Conservation (phyloP, 1,140 invertebrate species). For the Triops cancriformis region DNA sequence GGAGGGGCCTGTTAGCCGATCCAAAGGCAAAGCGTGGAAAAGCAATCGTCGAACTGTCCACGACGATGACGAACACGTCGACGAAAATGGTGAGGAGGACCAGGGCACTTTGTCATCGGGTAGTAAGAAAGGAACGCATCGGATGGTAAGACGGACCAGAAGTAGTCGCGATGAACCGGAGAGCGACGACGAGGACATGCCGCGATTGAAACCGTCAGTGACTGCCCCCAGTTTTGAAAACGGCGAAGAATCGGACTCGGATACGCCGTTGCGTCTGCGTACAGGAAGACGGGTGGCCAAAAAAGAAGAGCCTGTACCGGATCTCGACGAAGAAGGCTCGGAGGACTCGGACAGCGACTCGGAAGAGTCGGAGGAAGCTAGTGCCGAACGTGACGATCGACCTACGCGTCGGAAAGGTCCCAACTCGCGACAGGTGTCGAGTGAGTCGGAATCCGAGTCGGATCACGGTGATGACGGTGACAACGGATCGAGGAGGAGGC, state of each 20-base stretch:
- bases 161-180: conserved; percentile 15
- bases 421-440: background rate
- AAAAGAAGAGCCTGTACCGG: background rate
- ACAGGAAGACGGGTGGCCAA: background rate
- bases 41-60: conserved; percentile 19
- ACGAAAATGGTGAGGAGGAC: conserved; percentile 38
- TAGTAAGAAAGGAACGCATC: conserved; percentile 36
- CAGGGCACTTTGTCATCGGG: conserved; percentile 37
- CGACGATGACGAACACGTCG: conserved; percentile 39
- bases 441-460: background rate
- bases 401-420: background rate
- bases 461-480: background rate
- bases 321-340: background rate
- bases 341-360: background rate
- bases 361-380: background rate
- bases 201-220: background rate
- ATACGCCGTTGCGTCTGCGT: background rate
- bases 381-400: background rate
- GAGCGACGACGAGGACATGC: background rate
- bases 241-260: background rate
- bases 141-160: conserved; percentile 27
- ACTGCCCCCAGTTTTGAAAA: background rate
- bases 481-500: conserved; percentile 16
- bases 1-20: background rate
- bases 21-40: background rate